Base-by-base conservation (phyloP, 2,797 vertebrate genomes). In the Onychomys leucogaster region DNA sequence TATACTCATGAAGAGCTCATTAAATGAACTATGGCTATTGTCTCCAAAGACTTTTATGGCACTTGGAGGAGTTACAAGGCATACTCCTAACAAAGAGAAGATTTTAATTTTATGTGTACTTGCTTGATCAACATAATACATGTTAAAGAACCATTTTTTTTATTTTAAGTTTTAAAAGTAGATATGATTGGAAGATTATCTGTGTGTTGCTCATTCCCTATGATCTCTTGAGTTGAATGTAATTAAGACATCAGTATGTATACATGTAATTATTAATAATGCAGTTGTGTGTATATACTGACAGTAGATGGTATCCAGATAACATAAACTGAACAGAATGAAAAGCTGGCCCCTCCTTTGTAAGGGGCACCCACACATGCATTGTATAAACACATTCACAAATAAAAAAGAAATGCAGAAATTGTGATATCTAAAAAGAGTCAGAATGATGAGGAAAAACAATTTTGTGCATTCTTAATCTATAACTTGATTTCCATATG, bases 101-200 rank as follows among this genome's bases (percentile, higher is more conserved):
- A 76, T 89, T 90, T 76, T 52, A 34, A 90, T 55, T 75, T 73
- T 49, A 61, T 87, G 7, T 12, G 23, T 37, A 49, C 43, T 49
- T 21, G 41, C 41, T 84, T 88, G 32, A 69, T 41, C 59, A 96
- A 89, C 46, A 71, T 21, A 78, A 63, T 65, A 6, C 29, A 69
- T 78, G 32, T 55, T 32, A 34, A 85, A 5, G 85, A 91, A 85
- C 78, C 13, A 10, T 32, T 1, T 34, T 1, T 34, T 43, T 59
- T 55, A 46, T 92, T 46, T 87, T 93, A 76, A 82, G 61, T 82
- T 82, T 57, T 75, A 71, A 89, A 49, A 88, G 11, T 63, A 89
- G 89, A 85, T 41, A 52, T 25, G 81, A 87, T 2, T 87, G 34
- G 55, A 73, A 73, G 9, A 71, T 82, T n/a, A 81, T 27, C 43